These are phyloP conservation scores for Neodiprion lecontei DNA, from an alignment of 1,140 invertebrate species.

Conservation along the genomic window DNA sequence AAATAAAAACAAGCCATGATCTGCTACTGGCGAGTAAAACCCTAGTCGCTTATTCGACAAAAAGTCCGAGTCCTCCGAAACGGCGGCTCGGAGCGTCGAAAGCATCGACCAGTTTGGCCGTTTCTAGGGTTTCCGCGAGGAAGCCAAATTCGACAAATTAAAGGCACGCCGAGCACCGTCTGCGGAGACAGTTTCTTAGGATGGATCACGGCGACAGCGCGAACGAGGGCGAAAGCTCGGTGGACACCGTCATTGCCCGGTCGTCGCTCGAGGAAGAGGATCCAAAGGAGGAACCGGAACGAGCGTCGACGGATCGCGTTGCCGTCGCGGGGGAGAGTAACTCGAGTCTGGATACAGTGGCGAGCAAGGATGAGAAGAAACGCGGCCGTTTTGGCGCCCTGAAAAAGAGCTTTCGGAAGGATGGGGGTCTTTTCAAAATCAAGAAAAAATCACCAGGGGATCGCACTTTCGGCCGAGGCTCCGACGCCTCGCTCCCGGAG, in stretches of 20 bases:
- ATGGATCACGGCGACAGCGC: conserved; percentile 48
- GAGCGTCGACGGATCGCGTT: conserved; percentile 31
- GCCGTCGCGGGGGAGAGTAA: conserved; percentile 44
- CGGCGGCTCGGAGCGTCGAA: not conserved
- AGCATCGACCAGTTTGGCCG: not conserved
- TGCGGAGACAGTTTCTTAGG: not conserved
- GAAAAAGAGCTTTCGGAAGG: conserved; percentile 49
- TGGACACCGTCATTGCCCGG: conserved; percentile 45
- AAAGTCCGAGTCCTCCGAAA: not conserved
- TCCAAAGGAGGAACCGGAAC: conserved; percentile 21
- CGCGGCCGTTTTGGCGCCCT: conserved; percentile 47
- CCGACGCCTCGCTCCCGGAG: not conserved
- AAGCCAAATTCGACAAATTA: conserved; percentile 41
- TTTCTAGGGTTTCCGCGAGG: conserved; percentile 45
- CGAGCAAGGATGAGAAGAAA: conserved; percentile 43
- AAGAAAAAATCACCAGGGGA: conserved; percentile 34
- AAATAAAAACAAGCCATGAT: too few relatives aligned
- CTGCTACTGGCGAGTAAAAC: too few relatives aligned
- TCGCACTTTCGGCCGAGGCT: not conserved
- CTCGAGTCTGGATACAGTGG: conserved; percentile 49
- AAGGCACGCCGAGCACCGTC: not conserved
- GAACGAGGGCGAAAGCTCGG: conserved; percentile 47
- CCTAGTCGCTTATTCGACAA: too few relatives aligned
- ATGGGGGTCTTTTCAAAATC: conserved; percentile 46
- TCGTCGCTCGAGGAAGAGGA: conserved; percentile 48